Conservation (phyloP, 1,140 invertebrate genomes). For the Caenorhabditis remanei region DNA sequence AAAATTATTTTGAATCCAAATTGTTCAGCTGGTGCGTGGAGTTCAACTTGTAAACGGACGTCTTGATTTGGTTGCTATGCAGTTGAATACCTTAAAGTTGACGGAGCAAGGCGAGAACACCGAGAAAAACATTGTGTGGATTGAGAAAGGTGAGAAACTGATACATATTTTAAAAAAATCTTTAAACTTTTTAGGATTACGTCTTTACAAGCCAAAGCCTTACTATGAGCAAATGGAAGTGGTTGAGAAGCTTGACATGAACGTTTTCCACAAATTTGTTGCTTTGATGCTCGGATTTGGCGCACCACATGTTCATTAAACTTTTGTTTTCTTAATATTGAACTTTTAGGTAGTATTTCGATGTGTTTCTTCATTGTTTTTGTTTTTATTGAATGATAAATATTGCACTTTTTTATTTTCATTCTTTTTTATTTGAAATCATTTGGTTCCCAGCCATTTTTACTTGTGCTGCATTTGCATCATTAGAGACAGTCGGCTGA, state of each 20-base stretch:
- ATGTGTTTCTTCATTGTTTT: not conserved
- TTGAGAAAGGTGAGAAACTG: slow-evolving; percentile 70
- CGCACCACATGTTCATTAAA: slow-evolving; percentile 37
- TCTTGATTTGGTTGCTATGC: slow-evolving; percentile 74
- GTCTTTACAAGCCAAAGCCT: slow-evolving; percentile 72
- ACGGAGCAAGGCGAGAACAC: slow-evolving; percentile 62
- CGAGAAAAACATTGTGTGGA: slow-evolving; percentile 75
- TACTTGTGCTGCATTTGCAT: not conserved
- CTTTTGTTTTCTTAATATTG: slow-evolving; percentile 34
- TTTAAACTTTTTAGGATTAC: slow-evolving; percentile 65
- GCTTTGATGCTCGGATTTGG: slow-evolving; percentile 66
- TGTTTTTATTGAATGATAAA: not conserved
- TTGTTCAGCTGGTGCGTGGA: slow-evolving; percentile 66
- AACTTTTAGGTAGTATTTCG: not conserved
- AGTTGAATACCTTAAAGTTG: slow-evolving; percentile 70
- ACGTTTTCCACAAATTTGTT: slow-evolving; percentile 71
- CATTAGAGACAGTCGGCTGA: not conserved
- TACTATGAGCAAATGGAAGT: slow-evolving; percentile 71
- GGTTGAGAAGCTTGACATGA: slow-evolving; percentile 72
- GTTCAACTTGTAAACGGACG: slow-evolving; percentile 74
- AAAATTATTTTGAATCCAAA: not conserved
- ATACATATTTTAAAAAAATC: not conserved
- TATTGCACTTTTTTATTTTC: not conserved
- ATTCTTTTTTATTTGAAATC: not conserved
- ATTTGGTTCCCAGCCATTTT: not conserved